A percentile compares a stretch with the other conserved stretches of the same genome.
phyloP scores from a whole-genome alignment of 2,888 invertebrate genomes.

The Erannis defoliaria region DNA sequence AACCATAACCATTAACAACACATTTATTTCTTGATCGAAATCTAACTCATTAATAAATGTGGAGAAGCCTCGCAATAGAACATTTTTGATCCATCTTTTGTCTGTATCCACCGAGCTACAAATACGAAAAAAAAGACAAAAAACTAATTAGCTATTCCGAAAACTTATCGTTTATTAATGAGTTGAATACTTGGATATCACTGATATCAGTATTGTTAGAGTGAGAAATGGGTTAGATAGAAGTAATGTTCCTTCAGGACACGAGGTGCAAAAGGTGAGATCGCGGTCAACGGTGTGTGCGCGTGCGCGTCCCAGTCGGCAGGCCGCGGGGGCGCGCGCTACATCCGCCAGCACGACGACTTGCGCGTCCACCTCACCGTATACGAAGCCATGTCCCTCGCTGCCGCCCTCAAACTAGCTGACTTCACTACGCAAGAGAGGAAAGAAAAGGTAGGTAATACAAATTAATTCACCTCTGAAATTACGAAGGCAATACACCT shows the following conservation, averaged over 20 bases:
- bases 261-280: conserved; percentile 90
- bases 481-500: neutral
- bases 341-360: conserved; percentile 94
- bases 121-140: no score
- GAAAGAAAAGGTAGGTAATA: conserved; percentile 88
- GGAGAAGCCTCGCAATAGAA: no score
- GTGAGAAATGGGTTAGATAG: no score
- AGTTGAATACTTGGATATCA: no score
- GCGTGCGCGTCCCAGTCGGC: conserved; percentile 88
- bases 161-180: no score
- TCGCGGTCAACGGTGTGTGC: conserved; percentile 89
- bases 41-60: no score
- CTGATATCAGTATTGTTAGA: no score
- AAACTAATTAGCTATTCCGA: no score
- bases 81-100: no score
- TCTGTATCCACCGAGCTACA: no score
- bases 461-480: neutral
- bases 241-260: conserved; percentile 74
- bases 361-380: conserved; percentile 92
- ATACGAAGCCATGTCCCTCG: conserved; percentile 93
- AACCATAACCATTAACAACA: no score
- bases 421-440: conserved; percentile 89
- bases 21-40: no score
- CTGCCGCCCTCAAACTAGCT: conserved; percentile 93
- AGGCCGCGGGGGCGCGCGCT: conserved; percentile 91